A percentile compares a stretch with the other conserved stretches of the same genome.
These are phyloP conservation scores for Epizoanthus fatuus DNA, from an alignment of 92 coral and sea anemone species.

Conservation along the genomic window DNA sequence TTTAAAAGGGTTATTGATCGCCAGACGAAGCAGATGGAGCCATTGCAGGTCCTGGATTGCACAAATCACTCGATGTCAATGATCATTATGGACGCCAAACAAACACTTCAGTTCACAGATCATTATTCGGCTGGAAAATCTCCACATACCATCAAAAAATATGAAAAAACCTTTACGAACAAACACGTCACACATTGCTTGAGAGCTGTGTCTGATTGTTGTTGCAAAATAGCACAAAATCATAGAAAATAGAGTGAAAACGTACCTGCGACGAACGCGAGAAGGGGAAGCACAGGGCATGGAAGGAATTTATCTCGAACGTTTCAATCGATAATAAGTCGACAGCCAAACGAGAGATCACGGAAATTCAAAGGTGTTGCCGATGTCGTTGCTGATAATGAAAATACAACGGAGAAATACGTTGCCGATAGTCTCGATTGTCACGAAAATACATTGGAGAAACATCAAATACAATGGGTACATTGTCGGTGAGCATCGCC, in stretches of 20 bases:
- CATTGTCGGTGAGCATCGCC: too few relatives aligned
- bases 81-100: constrained; percentile 49
- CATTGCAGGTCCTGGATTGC: constrained; percentile 28
- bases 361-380: too few relatives aligned
- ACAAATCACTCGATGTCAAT: neutral
- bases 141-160: constrained; percentile 34
- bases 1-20: constrained; percentile 5
- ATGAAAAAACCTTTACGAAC: constrained; percentile 18
- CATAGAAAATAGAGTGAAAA: constrained; percentile 9
- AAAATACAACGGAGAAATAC: too few relatives aligned
- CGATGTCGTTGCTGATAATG: too few relatives aligned
- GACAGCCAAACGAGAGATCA: too few relatives aligned
- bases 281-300: too few relatives aligned
- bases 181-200: constrained; percentile 48
- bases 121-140: constrained; percentile 35
- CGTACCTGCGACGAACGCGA: too few relatives aligned
- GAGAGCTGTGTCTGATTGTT: constrained; percentile 44
- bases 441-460: neutral
- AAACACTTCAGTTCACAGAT: constrained; percentile 49
- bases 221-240: constrained; percentile 43
- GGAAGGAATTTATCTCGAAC: too few relatives aligned
- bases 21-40: constrained; percentile 4
- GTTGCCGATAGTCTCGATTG: neutral
- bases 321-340: too few relatives aligned
- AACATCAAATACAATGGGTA: too few relatives aligned